Evolutionary conservation across 2,797 vertebrate genomes (phyloP).

Genomic region (Calcarius lapponicus): DNA sequence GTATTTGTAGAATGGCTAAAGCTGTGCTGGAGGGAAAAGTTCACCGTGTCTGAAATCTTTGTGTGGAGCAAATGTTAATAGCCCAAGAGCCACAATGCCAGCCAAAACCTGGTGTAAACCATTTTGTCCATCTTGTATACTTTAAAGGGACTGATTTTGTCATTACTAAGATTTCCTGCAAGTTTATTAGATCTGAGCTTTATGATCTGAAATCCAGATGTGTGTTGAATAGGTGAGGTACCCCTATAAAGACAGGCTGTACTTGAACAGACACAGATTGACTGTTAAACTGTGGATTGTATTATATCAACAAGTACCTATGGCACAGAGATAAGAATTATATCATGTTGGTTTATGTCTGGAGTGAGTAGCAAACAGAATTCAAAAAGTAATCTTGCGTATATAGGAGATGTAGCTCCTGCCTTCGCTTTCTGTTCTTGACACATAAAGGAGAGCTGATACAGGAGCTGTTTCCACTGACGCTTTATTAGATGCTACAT

Average conservation of each 20-base stretch:
- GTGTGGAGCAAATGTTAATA: slow-evolving; percentile 53
- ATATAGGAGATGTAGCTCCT: background rate
- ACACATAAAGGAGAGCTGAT: background rate
- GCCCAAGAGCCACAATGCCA: background rate
- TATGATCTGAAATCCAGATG: background rate
- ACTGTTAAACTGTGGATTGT: background rate
- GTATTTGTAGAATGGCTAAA: background rate
- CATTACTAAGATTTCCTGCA: background rate
- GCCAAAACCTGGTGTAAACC: background rate
- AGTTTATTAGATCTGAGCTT: background rate
- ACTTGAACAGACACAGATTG: background rate
- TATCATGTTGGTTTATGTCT: background rate
- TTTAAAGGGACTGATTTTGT: background rate
- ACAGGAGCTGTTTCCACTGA: background rate
- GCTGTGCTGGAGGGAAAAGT: slow-evolving; percentile 44
- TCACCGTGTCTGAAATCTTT: slow-evolving; percentile 27
- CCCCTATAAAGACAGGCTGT: background rate
- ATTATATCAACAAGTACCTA: background rate
- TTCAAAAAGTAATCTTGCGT: background rate
- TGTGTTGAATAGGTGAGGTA: background rate
- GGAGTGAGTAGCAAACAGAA: background rate
- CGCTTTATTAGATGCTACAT: background rate
- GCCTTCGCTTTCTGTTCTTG: background rate
- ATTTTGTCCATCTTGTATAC: background rate
- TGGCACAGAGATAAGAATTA: background rate